Evolutionary conservation across 1,140 invertebrate species (phyloP).

Genomic region (Mizuhopecten yessoensis): DNA sequence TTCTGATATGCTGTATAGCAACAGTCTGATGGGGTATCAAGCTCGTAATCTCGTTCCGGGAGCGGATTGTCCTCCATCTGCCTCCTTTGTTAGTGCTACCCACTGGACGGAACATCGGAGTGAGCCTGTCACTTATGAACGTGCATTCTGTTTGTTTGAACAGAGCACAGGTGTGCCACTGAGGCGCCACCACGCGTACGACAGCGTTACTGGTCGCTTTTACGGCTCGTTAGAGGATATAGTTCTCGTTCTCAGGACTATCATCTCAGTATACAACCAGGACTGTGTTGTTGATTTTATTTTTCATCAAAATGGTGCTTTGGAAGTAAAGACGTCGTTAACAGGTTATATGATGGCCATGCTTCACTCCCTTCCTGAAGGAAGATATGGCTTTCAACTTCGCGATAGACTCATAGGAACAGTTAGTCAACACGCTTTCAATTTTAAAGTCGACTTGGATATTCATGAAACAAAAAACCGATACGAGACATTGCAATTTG

Average conservation of each 20-base stretch:
- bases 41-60: slow-evolving; percentile 70
- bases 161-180: slow-evolving; percentile 71
- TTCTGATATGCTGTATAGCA: slow-evolving; percentile 73
- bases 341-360: slow-evolving; percentile 67
- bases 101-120: slow-evolving; percentile 55
- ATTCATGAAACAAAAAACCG: slow-evolving; percentile 66
- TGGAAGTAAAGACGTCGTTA: slow-evolving; percentile 62
- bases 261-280: slow-evolving; percentile 67
- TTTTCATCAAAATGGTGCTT: slow-evolving; percentile 72
- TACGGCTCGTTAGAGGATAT: slow-evolving; percentile 62
- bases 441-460: slow-evolving; percentile 75
- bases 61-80: slow-evolving; percentile 77
- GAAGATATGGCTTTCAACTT: slow-evolving; percentile 65
- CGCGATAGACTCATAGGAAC: slow-evolving; percentile 56
- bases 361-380: slow-evolving; percentile 55
- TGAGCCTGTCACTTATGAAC: slow-evolving; percentile 45
- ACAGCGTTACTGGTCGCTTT: slow-evolving; percentile 43
- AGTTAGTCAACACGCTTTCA: slow-evolving; percentile 68
- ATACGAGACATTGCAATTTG: slow-evolving; percentile 67
- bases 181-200: slow-evolving; percentile 62
- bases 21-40: slow-evolving; percentile 67
- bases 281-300: slow-evolving; percentile 74
- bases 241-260: slow-evolving; percentile 65
- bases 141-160: slow-evolving; percentile 79
- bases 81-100: slow-evolving; percentile 66